These are phyloP conservation scores for Protomyctophum bolini DNA, from an alignment of 2,113 vertebrate genomes.

Conservation along the genomic window DNA sequence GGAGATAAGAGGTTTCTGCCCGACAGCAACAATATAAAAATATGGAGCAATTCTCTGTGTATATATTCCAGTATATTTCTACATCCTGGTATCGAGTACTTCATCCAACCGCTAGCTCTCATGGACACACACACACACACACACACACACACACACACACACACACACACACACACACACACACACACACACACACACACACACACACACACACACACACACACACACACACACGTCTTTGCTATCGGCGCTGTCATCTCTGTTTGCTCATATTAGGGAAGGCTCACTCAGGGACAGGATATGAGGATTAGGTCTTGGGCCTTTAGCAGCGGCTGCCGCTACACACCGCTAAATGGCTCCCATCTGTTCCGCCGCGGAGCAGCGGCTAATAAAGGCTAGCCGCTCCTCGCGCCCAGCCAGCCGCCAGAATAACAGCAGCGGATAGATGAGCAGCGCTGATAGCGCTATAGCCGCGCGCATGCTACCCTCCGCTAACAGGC, in stretches of 20 bases:
- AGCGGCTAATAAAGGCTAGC: slow-evolving; percentile 75
- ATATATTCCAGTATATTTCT: too few species aligned
- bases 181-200: slow-evolving; percentile 12
- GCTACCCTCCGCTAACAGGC: slow-evolving; percentile 69
- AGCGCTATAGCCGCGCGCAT: slow-evolving; percentile 68
- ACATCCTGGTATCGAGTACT: too few species aligned
- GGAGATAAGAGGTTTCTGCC: not conserved
- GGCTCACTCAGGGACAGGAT: slow-evolving; percentile 78
- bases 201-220: slow-evolving; percentile 15
- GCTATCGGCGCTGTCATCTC: slow-evolving; percentile 77
- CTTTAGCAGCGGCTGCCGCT: slow-evolving; percentile 75
- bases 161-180: slow-evolving; percentile 6
- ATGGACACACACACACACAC: too few species aligned
- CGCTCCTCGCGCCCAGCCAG: slow-evolving; percentile 48
- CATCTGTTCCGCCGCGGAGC: slow-evolving; percentile 75
- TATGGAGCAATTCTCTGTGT: too few species aligned
- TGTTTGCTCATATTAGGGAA: slow-evolving; percentile 77
- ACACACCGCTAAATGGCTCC: slow-evolving; percentile 78
- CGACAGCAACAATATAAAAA: too few species aligned
- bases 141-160: slow-evolving; percentile 32
- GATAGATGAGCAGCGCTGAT: slow-evolving; percentile 79
- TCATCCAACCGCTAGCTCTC: too few species aligned
- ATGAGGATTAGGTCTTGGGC: slow-evolving; percentile 75
- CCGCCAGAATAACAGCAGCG: slow-evolving; percentile 75
- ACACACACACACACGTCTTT: too few species aligned